A percentile compares a stretch with the other conserved stretches of the same genome.
phyloP scores from a whole-genome alignment of 2,888 invertebrate species.

The Andrena trimmerana region DNA sequence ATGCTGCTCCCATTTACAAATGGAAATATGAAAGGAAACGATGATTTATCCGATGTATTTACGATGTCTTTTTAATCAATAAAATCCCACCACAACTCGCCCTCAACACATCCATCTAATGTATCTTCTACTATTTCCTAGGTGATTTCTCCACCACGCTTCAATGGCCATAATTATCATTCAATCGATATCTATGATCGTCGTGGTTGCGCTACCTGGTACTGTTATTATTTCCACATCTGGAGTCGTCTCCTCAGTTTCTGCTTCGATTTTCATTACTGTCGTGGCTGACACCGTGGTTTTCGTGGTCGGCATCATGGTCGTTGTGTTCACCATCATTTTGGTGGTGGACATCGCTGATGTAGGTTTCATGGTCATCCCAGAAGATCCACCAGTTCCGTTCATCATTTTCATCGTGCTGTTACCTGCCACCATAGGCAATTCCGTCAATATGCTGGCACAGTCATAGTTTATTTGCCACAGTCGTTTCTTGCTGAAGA shows the following conservation, averaged over 20 bases:
- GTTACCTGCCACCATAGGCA: conserved; percentile 57
- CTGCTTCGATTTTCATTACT: background rate
- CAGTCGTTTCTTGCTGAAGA: conserved; percentile 72
- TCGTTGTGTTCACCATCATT: conserved; percentile 8
- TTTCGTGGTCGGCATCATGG: conserved; percentile 17
- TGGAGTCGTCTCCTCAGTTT: conserved; percentile 35
- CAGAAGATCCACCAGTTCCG: conserved; percentile 19
- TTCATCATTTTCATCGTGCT: conserved; percentile 26
- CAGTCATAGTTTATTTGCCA: conserved; percentile 80
- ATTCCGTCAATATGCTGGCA: conserved; percentile 70
- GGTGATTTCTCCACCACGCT: background rate
- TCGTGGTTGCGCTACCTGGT: conserved; percentile 15
- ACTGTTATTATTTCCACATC: conserved; percentile 42
- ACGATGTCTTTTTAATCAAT: conserved; percentile 23
- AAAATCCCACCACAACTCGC: background rate
- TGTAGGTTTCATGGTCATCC: conserved; percentile 4
- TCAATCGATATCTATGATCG: conserved; percentile 36
- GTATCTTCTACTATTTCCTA: background rate
- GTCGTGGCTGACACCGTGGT: background rate
- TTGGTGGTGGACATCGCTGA: background rate
- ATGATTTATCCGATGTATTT: conserved; percentile 83
- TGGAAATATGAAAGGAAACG: conserved; percentile 94
- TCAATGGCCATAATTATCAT: background rate
- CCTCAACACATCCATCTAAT: background rate
- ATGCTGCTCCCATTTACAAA: conserved; percentile 90